A percentile compares a stretch with the other conserved stretches of the same genome.
These are phyloP conservation scores for Phalacrocorax brasilianus DNA, from an alignment of 2,113 vertebrate species.

Conservation along the genomic window DNA sequence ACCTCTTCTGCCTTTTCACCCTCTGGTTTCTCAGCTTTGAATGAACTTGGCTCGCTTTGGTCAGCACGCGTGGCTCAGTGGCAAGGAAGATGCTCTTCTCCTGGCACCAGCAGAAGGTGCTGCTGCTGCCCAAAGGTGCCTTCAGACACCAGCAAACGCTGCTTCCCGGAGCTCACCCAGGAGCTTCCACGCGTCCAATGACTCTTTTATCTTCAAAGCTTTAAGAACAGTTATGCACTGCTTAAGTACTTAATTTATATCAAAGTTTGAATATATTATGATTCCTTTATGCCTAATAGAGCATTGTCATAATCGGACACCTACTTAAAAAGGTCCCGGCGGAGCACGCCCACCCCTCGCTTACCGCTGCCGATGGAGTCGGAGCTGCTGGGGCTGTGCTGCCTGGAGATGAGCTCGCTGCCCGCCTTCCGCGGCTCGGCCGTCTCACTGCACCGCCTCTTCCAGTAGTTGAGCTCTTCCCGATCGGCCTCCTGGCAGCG, in stretches of 20 bases:
- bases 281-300: background rate
- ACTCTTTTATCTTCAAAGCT: background rate
- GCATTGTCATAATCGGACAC: background rate
- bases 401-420: constrained; percentile 76
- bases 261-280: background rate
- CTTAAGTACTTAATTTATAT: background rate
- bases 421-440: constrained; percentile 88
- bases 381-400: constrained; percentile 88
- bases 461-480: constrained; percentile 96
- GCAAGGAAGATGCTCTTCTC: background rate
- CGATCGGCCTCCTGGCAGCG: constrained; percentile 95
- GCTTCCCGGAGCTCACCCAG: background rate
- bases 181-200: accelerated
- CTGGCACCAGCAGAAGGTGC: background rate
- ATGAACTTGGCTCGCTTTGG: background rate
- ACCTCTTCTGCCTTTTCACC: background rate
- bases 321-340: background rate
- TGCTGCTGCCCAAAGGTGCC: background rate
- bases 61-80: background rate
- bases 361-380: constrained; percentile 83
- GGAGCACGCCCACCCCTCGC: background rate
- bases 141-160: accelerated
- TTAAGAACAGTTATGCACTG: background rate
- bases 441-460: constrained; percentile 87
- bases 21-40: background rate